Evolutionary conservation across 2,797 vertebrate genomes (phyloP), one percentile per base, ranked within the genome.

Genomic region (Syngnathus rostellatus): DNA sequence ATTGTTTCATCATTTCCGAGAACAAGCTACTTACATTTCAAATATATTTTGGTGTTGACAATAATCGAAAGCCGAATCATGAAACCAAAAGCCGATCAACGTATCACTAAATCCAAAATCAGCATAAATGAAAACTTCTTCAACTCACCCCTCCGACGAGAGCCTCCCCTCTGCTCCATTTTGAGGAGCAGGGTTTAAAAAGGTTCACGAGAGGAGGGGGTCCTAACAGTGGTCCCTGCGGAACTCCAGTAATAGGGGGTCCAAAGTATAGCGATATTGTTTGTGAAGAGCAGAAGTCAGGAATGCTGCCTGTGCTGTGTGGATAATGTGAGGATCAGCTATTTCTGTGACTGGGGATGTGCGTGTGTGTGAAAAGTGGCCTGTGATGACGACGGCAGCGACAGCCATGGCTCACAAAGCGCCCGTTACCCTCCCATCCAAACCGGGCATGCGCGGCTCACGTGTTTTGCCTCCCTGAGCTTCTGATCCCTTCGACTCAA

Each of bases 121-220:
- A 17, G 45, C 4, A 48, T 48, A 17, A 19, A 6, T 41, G 12
- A 43, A 45, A 76, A 37, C 38, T 8, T 8, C 17, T 17, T n/a
- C 77, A 66, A 87, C 91, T 89, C 82, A 93, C 91, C 90, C 86
- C 81, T 89, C 71, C 81, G 85, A 65, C 77, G 87, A 62, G 88
- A 82, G 82, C 87, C 77, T 76, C 81, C 85, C 87, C 81, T 89
- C 8, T 79, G 89, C 88, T 92, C 91, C 91, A 93, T 93, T 40
- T 67, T 86, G 76, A 72, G 87, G 84, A 88, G 87, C 77, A 7
- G 70, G 67, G 77, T 59, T 68, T 59, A 83, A 82, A 81, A 80
- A 65, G 72, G 80, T 71, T 72, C 40, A 68, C 65, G 39, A 74
- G 58, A 77, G 78, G 78, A 75, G 68, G 80, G 31, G 81, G 79